Conservation (phyloP, 2,797 vertebrate genomes). For the Sebastes reedi region DNA sequence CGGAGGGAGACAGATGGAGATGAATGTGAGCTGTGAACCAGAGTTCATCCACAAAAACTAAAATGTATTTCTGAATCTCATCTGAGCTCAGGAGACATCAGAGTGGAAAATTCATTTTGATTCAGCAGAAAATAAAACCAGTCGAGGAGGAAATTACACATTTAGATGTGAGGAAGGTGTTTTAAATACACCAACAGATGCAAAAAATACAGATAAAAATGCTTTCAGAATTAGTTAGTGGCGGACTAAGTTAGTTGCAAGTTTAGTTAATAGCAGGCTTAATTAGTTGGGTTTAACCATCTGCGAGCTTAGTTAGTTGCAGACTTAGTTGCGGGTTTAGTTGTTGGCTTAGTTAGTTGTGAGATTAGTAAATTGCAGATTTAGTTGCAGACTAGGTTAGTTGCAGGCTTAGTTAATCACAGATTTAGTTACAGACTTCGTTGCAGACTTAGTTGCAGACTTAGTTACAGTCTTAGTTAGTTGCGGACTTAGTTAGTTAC, state of each 20-base stretch:
- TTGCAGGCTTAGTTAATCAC: background rate
- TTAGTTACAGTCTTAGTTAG: too few relatives aligned
- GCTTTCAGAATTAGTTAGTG: background rate
- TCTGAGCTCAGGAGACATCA: background rate
- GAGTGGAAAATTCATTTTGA: background rate
- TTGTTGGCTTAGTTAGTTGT: background rate
- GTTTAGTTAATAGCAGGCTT: background rate
- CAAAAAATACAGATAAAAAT: background rate
- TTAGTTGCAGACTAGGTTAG: background rate
- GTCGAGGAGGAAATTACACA: background rate
- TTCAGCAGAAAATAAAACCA: background rate
- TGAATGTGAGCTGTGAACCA: background rate
- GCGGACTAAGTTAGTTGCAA: background rate
- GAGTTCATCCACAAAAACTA: slow-evolving; percentile 5
- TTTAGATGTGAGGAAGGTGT: background rate
- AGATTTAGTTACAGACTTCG: background rate
- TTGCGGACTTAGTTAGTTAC: accelerated
- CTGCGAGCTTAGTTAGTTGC: background rate
- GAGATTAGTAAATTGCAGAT: background rate
- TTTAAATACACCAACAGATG: background rate
- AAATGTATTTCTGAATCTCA: background rate
- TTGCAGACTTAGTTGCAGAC: background rate
- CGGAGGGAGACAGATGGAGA: background rate
- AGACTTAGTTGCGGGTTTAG: background rate
- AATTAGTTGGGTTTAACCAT: background rate